These are phyloP conservation scores for Callimorpha dominula DNA, from an alignment of 2,888 invertebrate species.

Conservation along the genomic window DNA sequence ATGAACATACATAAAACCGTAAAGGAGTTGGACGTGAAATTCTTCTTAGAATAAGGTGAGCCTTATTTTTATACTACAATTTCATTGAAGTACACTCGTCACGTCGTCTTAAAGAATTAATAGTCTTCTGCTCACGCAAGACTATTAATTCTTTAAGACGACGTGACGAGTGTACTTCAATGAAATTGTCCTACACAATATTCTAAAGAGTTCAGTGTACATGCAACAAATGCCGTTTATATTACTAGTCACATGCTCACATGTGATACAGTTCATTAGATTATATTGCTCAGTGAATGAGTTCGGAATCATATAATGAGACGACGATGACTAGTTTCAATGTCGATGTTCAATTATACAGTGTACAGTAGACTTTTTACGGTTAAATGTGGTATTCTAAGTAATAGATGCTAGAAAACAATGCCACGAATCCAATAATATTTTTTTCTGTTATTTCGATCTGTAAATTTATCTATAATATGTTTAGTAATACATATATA, in stretches of 20 bases:
- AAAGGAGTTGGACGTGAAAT: background rate
- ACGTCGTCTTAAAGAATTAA: no score
- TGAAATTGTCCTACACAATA: background rate
- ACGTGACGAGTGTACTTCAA: no score
- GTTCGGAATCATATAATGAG: background rate
- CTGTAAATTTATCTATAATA: background rate
- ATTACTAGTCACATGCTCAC: background rate
- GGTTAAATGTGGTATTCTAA: background rate
- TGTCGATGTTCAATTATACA: background rate
- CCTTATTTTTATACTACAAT: no score
- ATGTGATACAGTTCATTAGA: background rate
- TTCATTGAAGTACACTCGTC: no score
- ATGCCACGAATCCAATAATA: no score
- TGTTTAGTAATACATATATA: background rate
- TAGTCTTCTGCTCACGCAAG: no score
- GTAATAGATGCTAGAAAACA: no score
- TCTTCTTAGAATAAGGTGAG: background rate
- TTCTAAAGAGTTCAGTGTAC: background rate
- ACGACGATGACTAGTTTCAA: background rate
- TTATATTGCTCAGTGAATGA: background rate
- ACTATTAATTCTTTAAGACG: background rate
- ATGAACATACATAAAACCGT: background rate
- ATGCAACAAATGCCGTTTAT: background rate
- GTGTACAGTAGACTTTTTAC: background rate
- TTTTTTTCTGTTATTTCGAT: no score